Conservation (phyloP, 23 tunicate species). For the Oikopleura vanhoeffeni region DNA sequence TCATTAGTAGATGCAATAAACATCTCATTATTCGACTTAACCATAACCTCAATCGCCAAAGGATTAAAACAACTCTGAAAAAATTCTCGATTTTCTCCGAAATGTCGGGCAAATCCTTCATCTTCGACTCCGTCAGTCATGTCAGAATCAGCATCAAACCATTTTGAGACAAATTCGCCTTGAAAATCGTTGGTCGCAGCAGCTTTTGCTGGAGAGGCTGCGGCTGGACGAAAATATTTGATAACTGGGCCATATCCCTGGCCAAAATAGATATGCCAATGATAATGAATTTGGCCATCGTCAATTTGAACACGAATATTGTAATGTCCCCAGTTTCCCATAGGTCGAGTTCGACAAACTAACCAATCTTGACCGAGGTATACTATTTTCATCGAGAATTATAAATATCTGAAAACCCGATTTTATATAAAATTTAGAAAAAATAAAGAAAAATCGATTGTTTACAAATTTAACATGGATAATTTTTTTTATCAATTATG, state of each 20-base stretch:
- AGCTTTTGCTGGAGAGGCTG: neutral
- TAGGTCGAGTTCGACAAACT: neutral
- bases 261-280: neutral
- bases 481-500: too few species aligned
- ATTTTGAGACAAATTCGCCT: neutral
- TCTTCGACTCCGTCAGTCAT: neutral
- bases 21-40: neutral
- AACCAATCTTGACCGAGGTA: neutral
- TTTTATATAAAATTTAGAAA: too few species aligned
- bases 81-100: neutral
- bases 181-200: neutral
- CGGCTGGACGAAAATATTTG: neutral
- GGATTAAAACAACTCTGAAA: neutral
- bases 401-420: too few species aligned
- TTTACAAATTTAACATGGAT: too few species aligned
- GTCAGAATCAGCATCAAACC: conserved; percentile 10
- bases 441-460: too few species aligned
- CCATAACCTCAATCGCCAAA: neutral
- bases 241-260: neutral
- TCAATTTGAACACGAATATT: neutral
- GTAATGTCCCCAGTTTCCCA: neutral
- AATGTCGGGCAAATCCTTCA: neutral
- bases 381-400: too few species aligned
- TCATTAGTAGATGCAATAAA: neutral
- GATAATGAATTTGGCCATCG: neutral